phyloP scores from a whole-genome alignment of 2,888 invertebrate species.

The Thymelicus sylvestris region DNA sequence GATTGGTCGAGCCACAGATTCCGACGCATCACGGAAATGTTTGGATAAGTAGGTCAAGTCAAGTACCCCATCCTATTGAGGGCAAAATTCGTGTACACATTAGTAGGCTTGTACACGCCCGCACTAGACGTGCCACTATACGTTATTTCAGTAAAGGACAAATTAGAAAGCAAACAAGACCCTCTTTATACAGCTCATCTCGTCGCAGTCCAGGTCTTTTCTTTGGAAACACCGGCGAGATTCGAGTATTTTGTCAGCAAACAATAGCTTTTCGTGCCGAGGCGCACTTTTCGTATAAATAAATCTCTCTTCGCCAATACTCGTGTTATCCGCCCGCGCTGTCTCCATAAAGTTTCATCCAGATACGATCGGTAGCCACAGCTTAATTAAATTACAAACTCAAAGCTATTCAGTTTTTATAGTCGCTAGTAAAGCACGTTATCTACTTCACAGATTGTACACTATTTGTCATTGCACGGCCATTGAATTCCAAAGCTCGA shows the following conservation, averaged over 20 bases:
- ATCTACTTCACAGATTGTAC: slow-evolving; percentile 34
- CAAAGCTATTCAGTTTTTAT: slow-evolving; percentile 32
- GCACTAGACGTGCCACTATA: slow-evolving; percentile 54
- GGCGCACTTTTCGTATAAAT: slow-evolving; percentile 34
- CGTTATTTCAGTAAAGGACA: slow-evolving; percentile 53
- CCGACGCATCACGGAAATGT: slow-evolving; percentile 67
- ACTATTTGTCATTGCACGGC: slow-evolving; percentile 31
- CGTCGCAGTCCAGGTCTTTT: slow-evolving; percentile 35
- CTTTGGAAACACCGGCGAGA: slow-evolving; percentile 43
- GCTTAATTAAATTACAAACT: slow-evolving; percentile 48
- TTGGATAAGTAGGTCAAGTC: slow-evolving; percentile 68
- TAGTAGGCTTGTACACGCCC: slow-evolving; percentile 51
- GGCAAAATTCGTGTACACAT: slow-evolving; percentile 55
- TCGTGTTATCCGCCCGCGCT: slow-evolving; percentile 44
- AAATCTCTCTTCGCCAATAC: slow-evolving; percentile 34
- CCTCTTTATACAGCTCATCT: slow-evolving; percentile 47
- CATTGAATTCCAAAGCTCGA: slow-evolving; percentile 25
- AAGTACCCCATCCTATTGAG: slow-evolving; percentile 60
- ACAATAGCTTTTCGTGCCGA: slow-evolving; percentile 43
- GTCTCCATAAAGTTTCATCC: slow-evolving; percentile 47
- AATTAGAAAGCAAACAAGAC: slow-evolving; percentile 63
- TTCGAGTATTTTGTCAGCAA: slow-evolving; percentile 33
- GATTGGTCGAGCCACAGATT: slow-evolving; percentile 73
- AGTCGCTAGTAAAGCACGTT: slow-evolving; percentile 27
- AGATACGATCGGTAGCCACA: slow-evolving; percentile 48